Base-by-base conservation (phyloP, 2,113 vertebrate species). In the Phasianus colchicus region DNA sequence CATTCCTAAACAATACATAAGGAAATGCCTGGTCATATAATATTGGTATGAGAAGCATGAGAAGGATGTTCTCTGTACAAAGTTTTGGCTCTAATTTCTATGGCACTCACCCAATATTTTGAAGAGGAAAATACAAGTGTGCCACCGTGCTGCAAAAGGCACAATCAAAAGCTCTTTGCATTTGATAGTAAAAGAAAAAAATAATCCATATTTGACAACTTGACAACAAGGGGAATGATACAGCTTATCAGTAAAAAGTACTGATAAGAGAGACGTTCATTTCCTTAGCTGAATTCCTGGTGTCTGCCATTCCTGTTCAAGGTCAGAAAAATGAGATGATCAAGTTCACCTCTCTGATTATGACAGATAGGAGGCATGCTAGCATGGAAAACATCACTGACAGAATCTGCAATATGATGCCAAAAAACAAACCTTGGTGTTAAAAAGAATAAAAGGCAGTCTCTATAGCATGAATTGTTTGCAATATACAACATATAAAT, bases 211-310 rank as follows among this genome's bases (percentile, higher is more conserved):
- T 65, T 84, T 65, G 66, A 77, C 77, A 75, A 36, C 81, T n/a
- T 54, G 80, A 77, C 45, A 81, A 21, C 25, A 64, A 76, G 40
- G n/a, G 80, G 22, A 92, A 78, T 42, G 55, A 83, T 72, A 13
- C 36, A 58, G n/a, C 50, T 92, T 95, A 90, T 90, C 89, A 74
- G 76, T 20, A 78, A 70, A 36, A 61, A 32, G 61, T 20, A 25
- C 79, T 79, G 94, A 64, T 83, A 93, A 95, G 79, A 75, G 71
- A 84, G 61, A 13, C 34, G 47, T 69, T 85, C 2, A 32, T 71
- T 61, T 73, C 65, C 74, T 20, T 34, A 73, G 65, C 3, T 89
- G 91, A 72, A 94, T 90, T 72, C 54, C 64, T 64, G 60, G 32
- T 73, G 45, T 29, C 63, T 94, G 79, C 79, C 29, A 8, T 45